phyloP scores from a whole-genome alignment of 2,888 invertebrate species.

The Cryptophagus acutangulus region DNA sequence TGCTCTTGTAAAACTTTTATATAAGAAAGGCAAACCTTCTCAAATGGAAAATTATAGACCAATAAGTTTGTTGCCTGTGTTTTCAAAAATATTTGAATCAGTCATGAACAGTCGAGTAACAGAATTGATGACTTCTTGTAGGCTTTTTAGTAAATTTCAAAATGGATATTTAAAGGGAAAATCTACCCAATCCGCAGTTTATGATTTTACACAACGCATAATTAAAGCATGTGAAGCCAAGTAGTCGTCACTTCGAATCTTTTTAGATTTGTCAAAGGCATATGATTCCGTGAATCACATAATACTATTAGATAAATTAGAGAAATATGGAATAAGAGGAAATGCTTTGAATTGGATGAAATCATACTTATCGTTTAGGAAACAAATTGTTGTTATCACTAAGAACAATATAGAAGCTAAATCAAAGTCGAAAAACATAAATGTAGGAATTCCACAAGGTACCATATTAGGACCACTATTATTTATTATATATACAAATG shows the following conservation, averaged over 20 bases:
- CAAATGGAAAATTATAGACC: slow-evolving; percentile 12
- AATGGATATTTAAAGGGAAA: slow-evolving; percentile 8
- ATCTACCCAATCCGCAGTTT: slow-evolving; percentile 9
- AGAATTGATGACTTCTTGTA: slow-evolving; percentile 6
- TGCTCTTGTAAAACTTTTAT: slow-evolving; percentile 8
- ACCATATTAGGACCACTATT: too few relatives aligned
- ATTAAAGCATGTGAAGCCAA: slow-evolving; percentile 5
- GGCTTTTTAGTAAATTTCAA: slow-evolving; percentile 7
- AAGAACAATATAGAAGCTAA: too few relatives aligned
- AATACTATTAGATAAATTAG: slow-evolving; percentile 9
- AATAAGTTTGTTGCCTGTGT: slow-evolving; percentile 10
- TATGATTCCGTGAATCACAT: slow-evolving; percentile 10
- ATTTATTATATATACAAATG: too few relatives aligned
- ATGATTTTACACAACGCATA: slow-evolving; percentile 11
- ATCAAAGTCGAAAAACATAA: too few relatives aligned
- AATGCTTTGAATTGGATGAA: too few relatives aligned
- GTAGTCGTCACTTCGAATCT: slow-evolving; percentile 9
- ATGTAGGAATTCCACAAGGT: too few relatives aligned
- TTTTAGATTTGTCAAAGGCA: slow-evolving; percentile 12
- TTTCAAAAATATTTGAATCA: slow-evolving; percentile 14
- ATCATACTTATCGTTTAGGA: too few relatives aligned
- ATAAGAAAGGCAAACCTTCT: slow-evolving; percentile 10
- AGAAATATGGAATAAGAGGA: slow-evolving; percentile 8
- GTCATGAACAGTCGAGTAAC: slow-evolving; percentile 8
- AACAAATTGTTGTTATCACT: too few relatives aligned